Evolutionary conservation across 2,888 invertebrate genomes (phyloP).

Genomic region (Cosmopolites sordidus): DNA sequence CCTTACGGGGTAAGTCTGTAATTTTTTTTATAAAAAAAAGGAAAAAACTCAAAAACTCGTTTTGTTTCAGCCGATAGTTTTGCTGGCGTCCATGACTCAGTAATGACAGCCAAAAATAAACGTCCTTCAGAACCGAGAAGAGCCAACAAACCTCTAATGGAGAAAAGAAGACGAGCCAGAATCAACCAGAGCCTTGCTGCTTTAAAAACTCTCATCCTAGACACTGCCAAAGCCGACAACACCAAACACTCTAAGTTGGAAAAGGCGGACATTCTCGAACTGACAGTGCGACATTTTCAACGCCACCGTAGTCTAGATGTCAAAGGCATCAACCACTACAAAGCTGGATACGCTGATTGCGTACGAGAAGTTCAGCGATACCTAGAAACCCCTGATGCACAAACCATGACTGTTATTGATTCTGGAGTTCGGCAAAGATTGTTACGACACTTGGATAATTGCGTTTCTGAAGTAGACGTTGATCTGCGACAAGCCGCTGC

Average conservation of each 20-base stretch:
- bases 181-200: slow-evolving; percentile 72
- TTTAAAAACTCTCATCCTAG: slow-evolving; percentile 66
- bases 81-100: slow-evolving; percentile 27
- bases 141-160: slow-evolving; percentile 76
- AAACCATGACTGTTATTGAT: slow-evolving; percentile 56
- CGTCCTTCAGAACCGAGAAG: slow-evolving; percentile 49
- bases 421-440: slow-evolving; percentile 57
- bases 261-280: slow-evolving; percentile 79
- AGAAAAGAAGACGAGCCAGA: slow-evolving; percentile 67
- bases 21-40: neutral
- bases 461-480: slow-evolving; percentile 58
- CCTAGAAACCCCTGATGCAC: slow-evolving; percentile 59
- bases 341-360: slow-evolving; percentile 64
- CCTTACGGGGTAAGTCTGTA: slow-evolving; percentile 20
- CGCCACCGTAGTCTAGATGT: slow-evolving; percentile 65
- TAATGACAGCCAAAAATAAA: slow-evolving; percentile 46
- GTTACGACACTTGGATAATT: slow-evolving; percentile 57
- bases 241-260: slow-evolving; percentile 78
- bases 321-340: slow-evolving; percentile 60
- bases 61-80: slow-evolving; percentile 24
- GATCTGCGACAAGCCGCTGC: slow-evolving; percentile 43
- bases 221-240: slow-evolving; percentile 63
- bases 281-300: slow-evolving; percentile 78
- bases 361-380: slow-evolving; percentile 59
- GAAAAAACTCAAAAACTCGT: neutral